Base-by-base conservation (phyloP, 2,113 vertebrate genomes). In the Tinamus guttatus region DNA sequence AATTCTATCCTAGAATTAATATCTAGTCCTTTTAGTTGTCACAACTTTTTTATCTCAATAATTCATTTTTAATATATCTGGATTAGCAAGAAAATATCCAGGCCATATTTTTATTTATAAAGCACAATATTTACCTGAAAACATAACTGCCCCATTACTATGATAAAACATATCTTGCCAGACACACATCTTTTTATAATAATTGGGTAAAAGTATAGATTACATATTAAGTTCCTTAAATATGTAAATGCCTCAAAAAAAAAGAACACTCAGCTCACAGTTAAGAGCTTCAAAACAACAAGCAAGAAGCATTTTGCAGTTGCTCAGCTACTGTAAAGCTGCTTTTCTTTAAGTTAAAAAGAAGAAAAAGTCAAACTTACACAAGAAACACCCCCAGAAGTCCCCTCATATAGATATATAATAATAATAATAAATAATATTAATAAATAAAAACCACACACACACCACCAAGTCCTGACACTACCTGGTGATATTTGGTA, bases 261-360 rank as follows among this genome's bases (percentile, higher is more conserved):
- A 36, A 47, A 74, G 41, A 69, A 64, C 15, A 43, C 54, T 76
- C 69, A n/a, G 25, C 30, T 87, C 54, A 17, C 0, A 0, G 38
- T 24, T 87, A 95, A 93, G 89, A 93, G 87, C 89, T 74, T 86
- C 1, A 88, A 77, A 56, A 56, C 67, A 79, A 28, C 6, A 22
- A 20, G 52, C 49, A 85, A 79, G 59, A 27, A 89, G 69, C 93
- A 93, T 91, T 95, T 49, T 95, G 74, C 40, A 94, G 78, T 56
- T 91, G 91, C 59, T 91, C 84, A 65, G 68, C 64, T 90, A 67
- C 68, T 71, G 45, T 45, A 67, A 59, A 95, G 58, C 49, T 32
- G 28, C 67, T 74, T 75, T 86, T 69, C 65, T 94, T 20, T 58
- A 67, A 62, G 13, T 67, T 56, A 58, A 82, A 25, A 74, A 63